These are phyloP conservation scores for Micromesistius poutassou DNA, from an alignment of 2,797 vertebrate species.

Conservation along the genomic window DNA sequence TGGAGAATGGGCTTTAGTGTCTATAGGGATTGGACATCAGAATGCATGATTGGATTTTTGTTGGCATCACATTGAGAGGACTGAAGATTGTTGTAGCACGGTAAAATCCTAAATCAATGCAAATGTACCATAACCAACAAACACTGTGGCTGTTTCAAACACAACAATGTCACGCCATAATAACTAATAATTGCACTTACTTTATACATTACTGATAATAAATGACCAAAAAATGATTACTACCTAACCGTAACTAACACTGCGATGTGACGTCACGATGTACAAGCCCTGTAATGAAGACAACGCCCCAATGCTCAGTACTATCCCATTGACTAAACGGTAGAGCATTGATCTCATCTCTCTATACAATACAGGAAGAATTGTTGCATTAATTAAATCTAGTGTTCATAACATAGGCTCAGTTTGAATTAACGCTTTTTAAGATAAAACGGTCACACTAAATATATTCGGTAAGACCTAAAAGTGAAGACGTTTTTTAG, in stretches of 20 bases:
- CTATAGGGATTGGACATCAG: not conserved
- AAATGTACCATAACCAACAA: not conserved
- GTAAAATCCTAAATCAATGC: not conserved
- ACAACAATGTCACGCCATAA: not conserved
- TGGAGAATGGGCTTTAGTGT: too few species aligned
- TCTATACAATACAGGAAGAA: not conserved
- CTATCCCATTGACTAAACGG: not conserved
- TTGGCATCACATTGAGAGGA: not conserved
- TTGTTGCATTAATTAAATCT: not conserved
- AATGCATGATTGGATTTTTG: not conserved
- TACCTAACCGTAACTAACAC: not conserved
- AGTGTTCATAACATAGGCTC: conserved; percentile 1
- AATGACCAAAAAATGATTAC: not conserved
- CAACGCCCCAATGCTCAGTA: not conserved
- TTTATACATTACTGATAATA: not conserved
- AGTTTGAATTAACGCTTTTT: not conserved
- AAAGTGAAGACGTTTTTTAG: conserved; percentile 28
- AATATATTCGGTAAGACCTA: not conserved
- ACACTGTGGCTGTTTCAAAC: not conserved
- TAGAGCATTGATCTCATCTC: not conserved
- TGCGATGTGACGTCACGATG: not conserved
- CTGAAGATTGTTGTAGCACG: not conserved
- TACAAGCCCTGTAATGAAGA: too few species aligned
- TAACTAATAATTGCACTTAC: not conserved
- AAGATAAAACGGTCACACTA: not conserved